Evolutionary conservation across 2,113 vertebrate species (phyloP).

Genomic region (Tragelaphus scriptus): DNA sequence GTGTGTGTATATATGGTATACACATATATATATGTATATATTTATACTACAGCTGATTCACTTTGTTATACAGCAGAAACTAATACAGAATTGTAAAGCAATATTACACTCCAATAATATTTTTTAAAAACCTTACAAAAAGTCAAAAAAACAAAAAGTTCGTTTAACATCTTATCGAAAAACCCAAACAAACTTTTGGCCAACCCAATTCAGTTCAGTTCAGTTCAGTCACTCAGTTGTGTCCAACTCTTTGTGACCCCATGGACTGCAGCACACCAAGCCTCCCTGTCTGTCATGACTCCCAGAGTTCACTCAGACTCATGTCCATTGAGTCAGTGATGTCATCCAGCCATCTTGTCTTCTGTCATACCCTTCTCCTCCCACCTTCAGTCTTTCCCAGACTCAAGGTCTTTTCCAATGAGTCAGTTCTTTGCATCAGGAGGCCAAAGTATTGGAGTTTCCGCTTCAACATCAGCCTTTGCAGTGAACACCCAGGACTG

Average conservation of each 20-base stretch:
- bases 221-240: not conserved
- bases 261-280: not conserved
- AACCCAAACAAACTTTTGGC: too few relatives aligned
- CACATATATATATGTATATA: not conserved
- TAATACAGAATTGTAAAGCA: not conserved
- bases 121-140: too few relatives aligned
- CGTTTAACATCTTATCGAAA: too few relatives aligned
- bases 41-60: not conserved
- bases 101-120: not conserved
- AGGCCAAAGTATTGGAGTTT: not conserved
- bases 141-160: too few relatives aligned
- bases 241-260: not conserved
- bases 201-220: too few relatives aligned
- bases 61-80: not conserved
- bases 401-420: not conserved
- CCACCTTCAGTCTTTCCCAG: not conserved
- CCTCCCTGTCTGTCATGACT: not conserved
- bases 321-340: not conserved
- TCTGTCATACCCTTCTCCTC: not conserved
- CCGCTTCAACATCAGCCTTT: not conserved
- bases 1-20: too few relatives aligned
- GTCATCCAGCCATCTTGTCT: not conserved
- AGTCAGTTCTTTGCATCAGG: not conserved
- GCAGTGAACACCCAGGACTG: not conserved
- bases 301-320: not conserved